Evolutionary conservation across 2,797 vertebrate genomes (phyloP).

Genomic region (Enteromius treurensis): DNA sequence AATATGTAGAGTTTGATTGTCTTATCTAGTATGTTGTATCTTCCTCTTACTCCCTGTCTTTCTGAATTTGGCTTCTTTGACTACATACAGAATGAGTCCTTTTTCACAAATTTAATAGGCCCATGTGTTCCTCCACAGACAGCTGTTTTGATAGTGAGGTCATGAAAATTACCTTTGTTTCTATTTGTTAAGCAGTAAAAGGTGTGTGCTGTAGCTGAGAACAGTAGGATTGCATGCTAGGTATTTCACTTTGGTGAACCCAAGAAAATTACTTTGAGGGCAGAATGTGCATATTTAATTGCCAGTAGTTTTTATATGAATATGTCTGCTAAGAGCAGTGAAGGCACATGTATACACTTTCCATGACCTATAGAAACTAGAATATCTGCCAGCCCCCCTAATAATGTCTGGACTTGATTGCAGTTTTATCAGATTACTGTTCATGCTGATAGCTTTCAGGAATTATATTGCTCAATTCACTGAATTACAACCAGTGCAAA

Average conservation of each 20-base stretch:
- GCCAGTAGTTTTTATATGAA: neutral
- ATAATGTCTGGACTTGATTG: conserved; percentile 5
- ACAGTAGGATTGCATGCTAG: neutral
- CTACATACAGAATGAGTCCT: neutral
- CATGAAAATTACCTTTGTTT: neutral
- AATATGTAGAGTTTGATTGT: conserved; percentile 21
- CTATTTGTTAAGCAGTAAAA: neutral
- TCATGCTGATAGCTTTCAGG: conserved; percentile 9
- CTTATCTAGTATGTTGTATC: neutral
- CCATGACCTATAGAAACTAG: conserved; percentile 17
- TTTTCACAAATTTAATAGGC: neutral
- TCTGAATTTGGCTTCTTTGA: neutral
- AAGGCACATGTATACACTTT: neutral
- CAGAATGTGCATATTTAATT: neutral
- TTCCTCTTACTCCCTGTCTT: neutral
- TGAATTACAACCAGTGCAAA: neutral
- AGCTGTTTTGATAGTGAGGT: neutral
- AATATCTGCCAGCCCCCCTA: neutral
- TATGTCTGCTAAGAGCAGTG: neutral
- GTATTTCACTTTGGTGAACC: neutral
- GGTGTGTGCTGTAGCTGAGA: neutral
- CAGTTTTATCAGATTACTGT: conserved; percentile 19
- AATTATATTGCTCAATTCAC: conserved; percentile 36
- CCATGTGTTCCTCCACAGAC: neutral
- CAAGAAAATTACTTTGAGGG: neutral